A percentile compares a stretch with the other conserved stretches of the same genome.
Evolutionary conservation across 2,113 vertebrate species (phyloP).

Genomic region (Ochotona princeps): DNA sequence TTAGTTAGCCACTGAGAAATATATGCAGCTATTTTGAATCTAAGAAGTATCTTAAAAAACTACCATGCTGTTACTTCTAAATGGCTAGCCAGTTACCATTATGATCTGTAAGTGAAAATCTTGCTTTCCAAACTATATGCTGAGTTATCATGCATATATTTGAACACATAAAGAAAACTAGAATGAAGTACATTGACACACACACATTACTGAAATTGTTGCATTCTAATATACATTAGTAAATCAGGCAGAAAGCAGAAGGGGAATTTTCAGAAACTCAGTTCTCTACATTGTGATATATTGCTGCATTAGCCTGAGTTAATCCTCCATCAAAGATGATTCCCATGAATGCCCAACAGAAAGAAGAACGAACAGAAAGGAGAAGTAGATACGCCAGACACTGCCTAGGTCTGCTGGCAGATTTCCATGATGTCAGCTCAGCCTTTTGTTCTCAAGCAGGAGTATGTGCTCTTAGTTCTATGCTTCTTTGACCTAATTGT

Average conservation of each 20-base stretch:
- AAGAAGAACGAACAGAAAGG: constrained; percentile 68
- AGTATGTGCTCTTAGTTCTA: background rate
- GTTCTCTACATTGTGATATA: background rate
- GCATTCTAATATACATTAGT: background rate
- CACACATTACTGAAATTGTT: background rate
- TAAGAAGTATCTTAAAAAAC: constrained; percentile 17
- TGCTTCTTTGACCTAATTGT: background rate
- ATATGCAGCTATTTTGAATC: background rate
- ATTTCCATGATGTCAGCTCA: constrained; percentile 75
- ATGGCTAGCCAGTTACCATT: background rate
- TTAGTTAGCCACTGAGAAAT: background rate
- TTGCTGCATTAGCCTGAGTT: no score
- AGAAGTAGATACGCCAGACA: constrained; percentile 69
- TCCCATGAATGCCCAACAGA: constrained; percentile 40
- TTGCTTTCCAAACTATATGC: constrained; percentile 15
- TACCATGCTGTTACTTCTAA: background rate
- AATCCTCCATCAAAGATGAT: background rate
- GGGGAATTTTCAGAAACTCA: background rate
- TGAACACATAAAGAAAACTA: background rate
- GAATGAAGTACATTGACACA: background rate
- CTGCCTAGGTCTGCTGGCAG: constrained; percentile 69
- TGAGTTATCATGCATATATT: background rate
- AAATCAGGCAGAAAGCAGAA: background rate
- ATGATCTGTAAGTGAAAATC: background rate
- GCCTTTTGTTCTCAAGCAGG: constrained; percentile 44